A percentile compares a stretch with the other conserved stretches of the same genome.
Conservation (phyloP, 2,888 invertebrate genomes). For the Cryptocephalus primarius region DNA sequence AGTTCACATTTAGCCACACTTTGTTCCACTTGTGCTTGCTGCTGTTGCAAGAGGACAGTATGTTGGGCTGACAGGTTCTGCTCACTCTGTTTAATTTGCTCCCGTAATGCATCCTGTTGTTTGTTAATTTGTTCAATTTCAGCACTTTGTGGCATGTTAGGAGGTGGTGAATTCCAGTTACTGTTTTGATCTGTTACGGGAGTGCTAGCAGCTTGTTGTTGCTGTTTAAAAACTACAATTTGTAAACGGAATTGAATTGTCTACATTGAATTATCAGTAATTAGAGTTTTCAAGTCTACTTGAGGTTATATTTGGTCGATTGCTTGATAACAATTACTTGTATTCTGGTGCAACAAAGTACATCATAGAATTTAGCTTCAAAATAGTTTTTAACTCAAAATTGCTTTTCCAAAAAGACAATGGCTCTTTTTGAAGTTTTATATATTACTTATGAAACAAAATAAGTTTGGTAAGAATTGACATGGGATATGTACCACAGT, state of each 20-base stretch:
- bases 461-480: no score
- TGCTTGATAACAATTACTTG: no score
- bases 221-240: constrained; percentile 50
- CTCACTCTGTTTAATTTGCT: constrained; percentile 93
- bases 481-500: no score
- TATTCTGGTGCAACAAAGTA: no score
- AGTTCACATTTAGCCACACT: constrained; percentile 66
- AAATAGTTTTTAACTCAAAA: no score
- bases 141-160: constrained; percentile 12
- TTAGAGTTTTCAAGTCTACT: not conserved
- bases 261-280: not conserved
- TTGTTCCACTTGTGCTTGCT: constrained; percentile 79
- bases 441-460: no score
- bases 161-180: constrained; percentile 23
- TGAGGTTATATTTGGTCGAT: no score
- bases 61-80: constrained; percentile 93
- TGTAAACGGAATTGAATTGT: not conserved
- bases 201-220: constrained; percentile 45
- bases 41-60: constrained; percentile 80
- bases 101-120: constrained; percentile 74
- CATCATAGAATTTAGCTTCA: no score
- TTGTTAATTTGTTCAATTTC: constrained; percentile 53
- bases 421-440: no score
- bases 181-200: constrained; percentile 24
- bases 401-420: no score